Evolutionary conservation across 1,140 invertebrate genomes (phyloP).

Genomic region (Danaus melanippus): DNA sequence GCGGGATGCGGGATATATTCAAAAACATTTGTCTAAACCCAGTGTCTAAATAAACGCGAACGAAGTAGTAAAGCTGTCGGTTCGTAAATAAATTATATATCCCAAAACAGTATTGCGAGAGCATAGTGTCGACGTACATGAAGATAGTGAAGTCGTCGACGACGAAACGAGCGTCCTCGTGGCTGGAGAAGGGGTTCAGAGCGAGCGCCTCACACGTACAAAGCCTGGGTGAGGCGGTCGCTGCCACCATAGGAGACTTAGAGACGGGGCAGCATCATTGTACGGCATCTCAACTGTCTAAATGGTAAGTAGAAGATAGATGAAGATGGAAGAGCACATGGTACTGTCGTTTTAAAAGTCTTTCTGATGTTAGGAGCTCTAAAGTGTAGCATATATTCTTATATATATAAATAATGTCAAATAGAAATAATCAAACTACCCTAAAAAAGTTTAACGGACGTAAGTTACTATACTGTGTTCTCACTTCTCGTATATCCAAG

Average conservation of each 20-base stretch:
- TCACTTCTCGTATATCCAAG: too few relatives aligned
- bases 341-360: not conserved
- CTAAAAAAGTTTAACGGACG: too few relatives aligned
- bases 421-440: too few relatives aligned
- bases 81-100: too few relatives aligned
- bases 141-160: conserved; percentile 69
- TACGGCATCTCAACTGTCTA: conserved; percentile 31
- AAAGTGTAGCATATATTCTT: too few relatives aligned
- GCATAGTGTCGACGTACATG: conserved; percentile 74
- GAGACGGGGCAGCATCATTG: conserved; percentile 39
- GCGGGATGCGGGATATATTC: too few relatives aligned
- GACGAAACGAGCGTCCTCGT: conserved; percentile 49
- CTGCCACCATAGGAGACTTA: conserved; percentile 40
- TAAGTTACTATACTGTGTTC: too few relatives aligned
- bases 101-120: conserved; percentile 71
- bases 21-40: too few relatives aligned
- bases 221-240: conserved; percentile 70
- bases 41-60: too few relatives aligned
- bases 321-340: not conserved
- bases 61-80: too few relatives aligned
- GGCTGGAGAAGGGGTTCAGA: conserved; percentile 71
- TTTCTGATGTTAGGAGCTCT: too few relatives aligned
- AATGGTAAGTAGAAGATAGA: conserved; percentile 31
- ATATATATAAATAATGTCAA: too few relatives aligned
- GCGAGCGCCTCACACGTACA: conserved; percentile 68